Conservation (phyloP, 2,797 vertebrate genomes). For the Graptemys geographica region DNA sequence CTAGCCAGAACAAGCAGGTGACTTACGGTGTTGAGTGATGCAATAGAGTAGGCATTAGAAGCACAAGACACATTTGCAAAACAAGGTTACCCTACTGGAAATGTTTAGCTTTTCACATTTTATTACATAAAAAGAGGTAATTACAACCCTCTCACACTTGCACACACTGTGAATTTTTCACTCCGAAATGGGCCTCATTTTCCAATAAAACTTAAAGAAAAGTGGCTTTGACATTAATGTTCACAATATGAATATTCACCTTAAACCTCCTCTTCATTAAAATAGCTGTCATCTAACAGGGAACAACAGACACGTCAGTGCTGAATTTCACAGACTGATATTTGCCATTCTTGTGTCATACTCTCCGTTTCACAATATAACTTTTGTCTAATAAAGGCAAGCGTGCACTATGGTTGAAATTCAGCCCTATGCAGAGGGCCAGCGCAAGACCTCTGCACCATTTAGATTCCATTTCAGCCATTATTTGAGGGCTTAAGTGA, state of each 20-base stretch:
- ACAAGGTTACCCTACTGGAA: neutral
- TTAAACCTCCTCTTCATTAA: neutral
- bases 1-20: neutral
- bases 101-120: neutral
- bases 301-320: neutral
- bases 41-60: neutral
- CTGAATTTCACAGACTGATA: neutral
- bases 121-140: neutral
- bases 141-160: neutral
- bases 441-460: neutral
- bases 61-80: neutral
- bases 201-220: conserved; percentile 2
- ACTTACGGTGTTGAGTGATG: neutral
- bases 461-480: neutral
- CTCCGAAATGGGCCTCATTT: conserved; percentile 5
- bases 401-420: neutral
- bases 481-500: neutral
- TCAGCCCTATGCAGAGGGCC: neutral
- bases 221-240: neutral
- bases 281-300: neutral
- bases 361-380: neutral
- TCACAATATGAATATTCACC: neutral
- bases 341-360: neutral
- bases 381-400: neutral
- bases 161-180: neutral